Evolutionary conservation across 2,797 vertebrate genomes (phyloP).

Genomic region (Enteromius unitaeniatus): DNA sequence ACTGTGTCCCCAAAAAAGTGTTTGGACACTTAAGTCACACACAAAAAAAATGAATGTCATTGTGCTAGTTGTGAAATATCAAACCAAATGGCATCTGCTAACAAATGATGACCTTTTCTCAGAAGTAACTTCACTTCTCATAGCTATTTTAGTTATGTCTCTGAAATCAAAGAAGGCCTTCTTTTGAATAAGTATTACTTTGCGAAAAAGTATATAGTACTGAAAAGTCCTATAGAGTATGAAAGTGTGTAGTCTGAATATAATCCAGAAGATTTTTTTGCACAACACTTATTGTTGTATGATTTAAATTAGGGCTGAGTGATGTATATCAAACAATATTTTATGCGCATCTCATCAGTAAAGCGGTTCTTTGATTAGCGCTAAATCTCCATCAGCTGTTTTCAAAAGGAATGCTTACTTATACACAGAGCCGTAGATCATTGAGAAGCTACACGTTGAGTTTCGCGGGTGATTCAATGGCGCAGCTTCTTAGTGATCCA

Average conservation of each 20-base stretch:
- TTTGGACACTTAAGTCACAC: not conserved
- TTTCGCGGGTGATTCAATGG: too few relatives aligned
- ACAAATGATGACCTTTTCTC: not conserved
- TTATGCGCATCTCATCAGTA: too few relatives aligned
- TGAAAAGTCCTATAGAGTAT: too few relatives aligned
- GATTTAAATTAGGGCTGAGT: not conserved
- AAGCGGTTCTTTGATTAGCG: too few relatives aligned
- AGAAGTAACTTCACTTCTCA: not conserved
- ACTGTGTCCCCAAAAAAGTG: not conserved
- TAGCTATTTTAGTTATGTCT: not conserved
- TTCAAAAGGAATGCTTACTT: too few relatives aligned
- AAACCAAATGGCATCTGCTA: conserved; percentile 13
- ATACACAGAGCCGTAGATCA: too few relatives aligned
- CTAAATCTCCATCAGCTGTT: too few relatives aligned
- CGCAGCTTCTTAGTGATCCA: too few relatives aligned
- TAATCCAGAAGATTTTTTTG: not conserved
- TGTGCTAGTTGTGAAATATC: not conserved
- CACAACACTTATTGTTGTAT: not conserved
- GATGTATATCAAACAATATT: too few relatives aligned
- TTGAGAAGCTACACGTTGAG: too few relatives aligned
- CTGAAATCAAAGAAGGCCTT: not conserved
- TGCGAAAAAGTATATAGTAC: not conserved
- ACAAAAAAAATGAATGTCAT: conserved; percentile 1
- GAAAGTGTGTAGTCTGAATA: too few relatives aligned
- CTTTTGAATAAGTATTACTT: not conserved